Evolutionary conservation across 2,797 vertebrate species (phyloP).

Genomic region (Artibeus lituratus): DNA sequence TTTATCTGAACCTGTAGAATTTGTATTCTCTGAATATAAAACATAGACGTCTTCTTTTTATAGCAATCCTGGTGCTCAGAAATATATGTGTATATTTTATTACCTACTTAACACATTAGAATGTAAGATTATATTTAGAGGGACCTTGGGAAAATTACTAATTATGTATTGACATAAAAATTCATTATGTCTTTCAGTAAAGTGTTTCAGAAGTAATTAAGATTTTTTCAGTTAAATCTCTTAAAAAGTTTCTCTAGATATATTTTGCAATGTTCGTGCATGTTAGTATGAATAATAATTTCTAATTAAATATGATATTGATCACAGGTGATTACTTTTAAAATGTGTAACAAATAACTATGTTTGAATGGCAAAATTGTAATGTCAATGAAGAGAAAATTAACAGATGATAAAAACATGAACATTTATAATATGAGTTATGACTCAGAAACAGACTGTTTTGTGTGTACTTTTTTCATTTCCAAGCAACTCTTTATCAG

Average conservation of each 20-base stretch:
- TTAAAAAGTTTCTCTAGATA: neutral
- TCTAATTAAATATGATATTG: neutral
- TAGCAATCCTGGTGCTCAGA: neutral
- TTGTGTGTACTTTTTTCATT: neutral
- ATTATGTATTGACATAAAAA: neutral
- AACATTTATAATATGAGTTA: neutral
- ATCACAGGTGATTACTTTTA: neutral
- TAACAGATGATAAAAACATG: neutral
- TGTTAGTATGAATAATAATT: neutral
- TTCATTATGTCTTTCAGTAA: neutral
- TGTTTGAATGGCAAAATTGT: neutral
- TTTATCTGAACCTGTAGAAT: neutral
- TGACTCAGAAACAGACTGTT: neutral
- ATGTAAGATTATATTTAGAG: neutral
- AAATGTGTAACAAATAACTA: neutral
- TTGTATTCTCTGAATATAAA: neutral
- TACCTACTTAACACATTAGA: neutral
- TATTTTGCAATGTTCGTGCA: neutral
- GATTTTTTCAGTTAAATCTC: neutral
- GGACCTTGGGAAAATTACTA: neutral
- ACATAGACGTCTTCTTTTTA: neutral
- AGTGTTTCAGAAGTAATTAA: neutral
- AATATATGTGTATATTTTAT: neutral
- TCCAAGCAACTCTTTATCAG: neutral
- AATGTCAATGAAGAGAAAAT: neutral